A percentile compares a stretch with the other conserved stretches of the same genome.
phyloP scores from a whole-genome alignment of 64 coral and sea anemone genomes.

The Montipora capricornis region DNA sequence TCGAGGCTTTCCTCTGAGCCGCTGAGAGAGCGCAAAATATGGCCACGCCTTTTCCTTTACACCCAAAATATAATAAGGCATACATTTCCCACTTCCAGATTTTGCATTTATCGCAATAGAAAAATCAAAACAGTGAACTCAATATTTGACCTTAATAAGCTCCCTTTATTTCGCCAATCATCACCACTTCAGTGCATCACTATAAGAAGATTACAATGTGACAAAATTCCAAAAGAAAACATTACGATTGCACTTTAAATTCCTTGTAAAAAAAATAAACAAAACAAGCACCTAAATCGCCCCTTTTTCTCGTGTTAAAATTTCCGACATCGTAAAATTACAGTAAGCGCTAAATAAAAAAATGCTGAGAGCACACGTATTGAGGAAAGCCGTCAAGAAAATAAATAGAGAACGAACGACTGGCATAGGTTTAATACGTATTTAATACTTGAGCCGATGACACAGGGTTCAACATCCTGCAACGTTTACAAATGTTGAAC shows the following conservation, averaged over 20 bases:
- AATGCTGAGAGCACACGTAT: too few relatives aligned
- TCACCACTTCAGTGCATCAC: background rate
- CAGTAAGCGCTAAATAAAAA: background rate
- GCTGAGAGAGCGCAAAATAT: constrained; percentile 32
- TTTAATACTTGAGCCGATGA: too few relatives aligned
- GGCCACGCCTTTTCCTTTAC: constrained; percentile 77
- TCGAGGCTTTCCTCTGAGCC: constrained; percentile 85
- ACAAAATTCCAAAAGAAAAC: background rate
- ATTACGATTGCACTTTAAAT: background rate
- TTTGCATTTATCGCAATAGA: background rate
- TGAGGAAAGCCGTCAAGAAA: too few relatives aligned
- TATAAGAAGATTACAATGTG: background rate
- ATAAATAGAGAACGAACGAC: too few relatives aligned
- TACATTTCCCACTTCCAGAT: too few relatives aligned
- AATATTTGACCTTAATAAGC: background rate
- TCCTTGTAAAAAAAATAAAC: background rate
- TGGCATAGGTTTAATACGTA: too few relatives aligned
- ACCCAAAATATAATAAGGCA: constrained; percentile 7
- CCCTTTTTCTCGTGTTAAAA: background rate
- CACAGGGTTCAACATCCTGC: too few relatives aligned
- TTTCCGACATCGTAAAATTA: background rate
- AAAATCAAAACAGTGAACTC: background rate
- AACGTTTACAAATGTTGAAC: too few relatives aligned
- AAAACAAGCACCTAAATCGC: background rate
- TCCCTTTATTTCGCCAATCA: background rate